Base-by-base conservation (phyloP, 2,113 vertebrate genomes). In the Pygoscelis antarcticus region DNA sequence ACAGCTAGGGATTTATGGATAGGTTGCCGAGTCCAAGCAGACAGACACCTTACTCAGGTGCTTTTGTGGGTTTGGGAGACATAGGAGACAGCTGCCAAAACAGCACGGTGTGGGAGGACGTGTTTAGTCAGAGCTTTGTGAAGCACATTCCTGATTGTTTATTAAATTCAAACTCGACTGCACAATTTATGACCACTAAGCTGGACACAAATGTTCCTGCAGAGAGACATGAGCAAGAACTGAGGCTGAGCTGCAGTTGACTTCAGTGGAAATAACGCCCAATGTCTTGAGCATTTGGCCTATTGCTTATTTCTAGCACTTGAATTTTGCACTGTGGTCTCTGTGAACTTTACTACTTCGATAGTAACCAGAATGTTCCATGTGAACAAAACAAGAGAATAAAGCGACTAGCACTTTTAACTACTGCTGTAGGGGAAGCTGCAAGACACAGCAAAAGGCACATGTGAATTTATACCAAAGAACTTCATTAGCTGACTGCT, bases 1-100 rank as follows among this genome's bases (percentile, higher is more conserved):
- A 91, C 78, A 96, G 72, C 40, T 30, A 83, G 65, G 64, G 84
- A 96, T 96, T 94, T 94, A 91, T 44, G 55, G 78, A 46, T 76
- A 55, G 18, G 46, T 36, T 92, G 70, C 61, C 4, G 1, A 83
- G 78, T 80, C 51, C 52, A 64, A 91, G 92, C 79, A 95, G 81
- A 74, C 52, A 79, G 89, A 80, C 49, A 90, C 72, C 90, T 90
- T 82, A 64, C 51, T 82, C 36, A 61, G 75, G 92, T 83, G 82
- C 36, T 79, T 75, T 82, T 84, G 72, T 79, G 77, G 58, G 52
- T 22, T 8, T 91, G 49, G 69, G 49, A 96, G 58, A 90, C 64
- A 55, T 8, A 60, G 79, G 54, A 89, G 86, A 68, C 62, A 93
- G 93, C 74, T 96, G 81, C 74, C 0, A 0, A 78, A 95, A 84